phyloP scores from a whole-genome alignment of 2,888 invertebrate genomes.

The Glyphotaelius pellucidus region DNA sequence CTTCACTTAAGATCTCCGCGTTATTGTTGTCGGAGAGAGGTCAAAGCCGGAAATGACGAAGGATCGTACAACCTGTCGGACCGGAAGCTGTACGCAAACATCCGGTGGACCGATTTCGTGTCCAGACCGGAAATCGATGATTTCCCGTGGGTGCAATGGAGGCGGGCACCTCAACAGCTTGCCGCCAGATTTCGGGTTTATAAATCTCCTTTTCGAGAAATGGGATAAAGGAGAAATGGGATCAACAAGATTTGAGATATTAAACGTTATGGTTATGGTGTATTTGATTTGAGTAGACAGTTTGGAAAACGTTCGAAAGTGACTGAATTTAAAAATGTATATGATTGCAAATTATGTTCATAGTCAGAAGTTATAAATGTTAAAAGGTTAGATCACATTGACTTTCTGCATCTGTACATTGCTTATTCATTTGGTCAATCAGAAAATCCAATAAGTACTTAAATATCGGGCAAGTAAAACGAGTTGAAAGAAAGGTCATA shows the following conservation, averaged over 20 bases:
- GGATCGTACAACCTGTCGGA: conserved; percentile 18
- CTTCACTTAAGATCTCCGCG: neutral
- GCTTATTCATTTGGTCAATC: too few relatives aligned
- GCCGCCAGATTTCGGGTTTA: neutral
- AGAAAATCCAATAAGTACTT: too few relatives aligned
- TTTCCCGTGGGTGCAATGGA: conserved; percentile 50
- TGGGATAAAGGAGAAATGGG: neutral
- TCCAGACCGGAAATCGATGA: conserved; percentile 42
- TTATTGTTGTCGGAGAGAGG: neutral
- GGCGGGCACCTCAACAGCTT: conserved; percentile 12
- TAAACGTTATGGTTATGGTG: neutral
- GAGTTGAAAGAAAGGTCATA: too few relatives aligned
- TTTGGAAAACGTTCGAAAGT: neutral
- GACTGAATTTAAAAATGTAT: too few relatives aligned
- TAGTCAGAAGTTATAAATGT: too few relatives aligned
- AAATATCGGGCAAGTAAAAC: too few relatives aligned
- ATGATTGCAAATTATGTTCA: too few relatives aligned
- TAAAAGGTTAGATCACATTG: too few relatives aligned
- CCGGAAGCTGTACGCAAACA: conserved; percentile 29
- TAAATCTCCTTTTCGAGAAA: conserved; percentile 6
- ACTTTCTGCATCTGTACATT: too few relatives aligned
- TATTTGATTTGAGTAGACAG: neutral
- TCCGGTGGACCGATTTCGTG: neutral
- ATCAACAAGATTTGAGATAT: conserved; percentile 7
- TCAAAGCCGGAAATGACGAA: conserved; percentile 36